phyloP scores from a whole-genome alignment of 2,113 vertebrate species.

The Otus sunia region DNA sequence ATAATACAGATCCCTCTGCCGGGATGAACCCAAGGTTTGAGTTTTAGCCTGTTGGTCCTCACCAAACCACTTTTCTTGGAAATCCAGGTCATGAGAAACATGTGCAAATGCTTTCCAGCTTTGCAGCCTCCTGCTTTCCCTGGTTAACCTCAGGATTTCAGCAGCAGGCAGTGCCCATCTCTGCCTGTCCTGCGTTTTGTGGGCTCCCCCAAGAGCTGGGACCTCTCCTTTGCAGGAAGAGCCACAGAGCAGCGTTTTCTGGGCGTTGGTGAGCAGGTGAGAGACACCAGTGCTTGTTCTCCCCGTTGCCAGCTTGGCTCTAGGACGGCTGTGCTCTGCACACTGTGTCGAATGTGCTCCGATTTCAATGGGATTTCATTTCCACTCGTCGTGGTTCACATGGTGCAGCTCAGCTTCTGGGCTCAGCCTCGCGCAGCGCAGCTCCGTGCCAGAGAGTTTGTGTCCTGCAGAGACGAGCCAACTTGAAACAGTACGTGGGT shows the following conservation, averaged over 20 bases:
- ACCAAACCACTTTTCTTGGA: background rate
- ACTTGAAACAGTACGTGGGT: background rate
- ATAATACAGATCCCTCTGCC: background rate
- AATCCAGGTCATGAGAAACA: background rate
- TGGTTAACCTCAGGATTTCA: background rate
- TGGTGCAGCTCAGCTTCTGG: background rate
- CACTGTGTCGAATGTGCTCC: background rate
- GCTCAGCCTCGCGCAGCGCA: background rate
- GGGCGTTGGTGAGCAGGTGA: background rate
- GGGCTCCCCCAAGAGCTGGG: background rate
- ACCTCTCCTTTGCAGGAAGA: background rate
- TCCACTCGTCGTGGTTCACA: background rate
- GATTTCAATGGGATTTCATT: background rate
- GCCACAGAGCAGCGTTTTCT: rapidly evolving
- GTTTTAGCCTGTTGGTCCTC: background rate
- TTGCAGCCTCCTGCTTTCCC: background rate
- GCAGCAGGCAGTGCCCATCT: background rate
- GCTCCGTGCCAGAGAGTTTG: background rate
- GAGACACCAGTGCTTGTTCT: background rate
- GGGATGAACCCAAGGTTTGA: background rate
- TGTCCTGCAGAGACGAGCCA: background rate
- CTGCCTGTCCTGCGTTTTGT: rapidly evolving
- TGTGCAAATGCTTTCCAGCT: background rate
- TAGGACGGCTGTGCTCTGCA: background rate
- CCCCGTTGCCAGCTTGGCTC: background rate